phyloP scores from a whole-genome alignment of 2,888 invertebrate species.

The Andricus quercusramuli region DNA sequence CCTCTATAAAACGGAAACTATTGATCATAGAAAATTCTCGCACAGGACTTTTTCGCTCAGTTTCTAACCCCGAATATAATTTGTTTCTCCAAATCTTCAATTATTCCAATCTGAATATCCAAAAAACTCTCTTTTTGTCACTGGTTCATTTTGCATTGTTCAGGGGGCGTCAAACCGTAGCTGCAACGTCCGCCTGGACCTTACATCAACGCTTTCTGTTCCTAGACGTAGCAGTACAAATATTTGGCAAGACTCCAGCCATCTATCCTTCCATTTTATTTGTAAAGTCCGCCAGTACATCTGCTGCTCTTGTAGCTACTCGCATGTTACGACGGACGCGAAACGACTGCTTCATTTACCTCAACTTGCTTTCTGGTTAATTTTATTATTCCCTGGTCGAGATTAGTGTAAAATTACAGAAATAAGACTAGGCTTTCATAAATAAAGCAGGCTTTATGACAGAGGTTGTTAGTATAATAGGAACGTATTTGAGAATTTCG shows the following conservation, averaged over 20 bases:
- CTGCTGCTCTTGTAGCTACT: constrained; percentile 57
- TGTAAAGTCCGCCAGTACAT: constrained; percentile 60
- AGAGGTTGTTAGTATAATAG: background rate
- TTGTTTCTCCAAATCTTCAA: background rate
- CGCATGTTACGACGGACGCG: constrained; percentile 26
- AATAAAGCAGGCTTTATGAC: background rate
- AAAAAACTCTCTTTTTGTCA: background rate
- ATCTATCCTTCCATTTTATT: constrained; percentile 63
- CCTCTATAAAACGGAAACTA: background rate
- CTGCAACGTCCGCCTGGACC: background rate
- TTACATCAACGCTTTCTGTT: constrained; percentile 13
- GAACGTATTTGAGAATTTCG: background rate
- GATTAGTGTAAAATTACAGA: background rate
- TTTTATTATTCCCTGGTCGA: constrained; percentile 8
- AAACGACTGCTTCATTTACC: constrained; percentile 36
- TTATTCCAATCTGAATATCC: background rate
- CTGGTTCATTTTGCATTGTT: background rate
- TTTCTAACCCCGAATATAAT: background rate
- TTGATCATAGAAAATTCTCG: background rate
- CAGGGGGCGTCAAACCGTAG: constrained; percentile 3
- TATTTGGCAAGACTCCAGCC: constrained; percentile 54
- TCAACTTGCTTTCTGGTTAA: constrained; percentile 9
- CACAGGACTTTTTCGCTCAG: background rate
- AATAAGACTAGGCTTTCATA: background rate
- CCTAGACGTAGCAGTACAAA: constrained; percentile 39